A percentile compares a stretch with the other conserved stretches of the same genome.
These are phyloP conservation scores for Oryzias dopingdopingensis DNA, from an alignment of 2,797 vertebrate species.

Conservation along the genomic window DNA sequence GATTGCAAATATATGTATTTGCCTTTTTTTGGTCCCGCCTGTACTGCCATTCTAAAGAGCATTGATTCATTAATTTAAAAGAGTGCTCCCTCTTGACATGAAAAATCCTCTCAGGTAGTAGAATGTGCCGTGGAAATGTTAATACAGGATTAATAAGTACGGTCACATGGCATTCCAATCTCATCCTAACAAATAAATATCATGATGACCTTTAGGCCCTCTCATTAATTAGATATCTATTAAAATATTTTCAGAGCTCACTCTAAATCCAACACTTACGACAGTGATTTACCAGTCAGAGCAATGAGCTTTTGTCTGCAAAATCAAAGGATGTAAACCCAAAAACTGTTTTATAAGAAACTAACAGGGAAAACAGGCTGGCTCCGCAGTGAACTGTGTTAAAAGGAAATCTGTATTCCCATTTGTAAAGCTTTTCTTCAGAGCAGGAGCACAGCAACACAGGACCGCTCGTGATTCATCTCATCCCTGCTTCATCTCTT, in stretches of 20 bases:
- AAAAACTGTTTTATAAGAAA: constrained; percentile 22
- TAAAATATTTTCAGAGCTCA: constrained; percentile 15
- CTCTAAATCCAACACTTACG: constrained; percentile 9
- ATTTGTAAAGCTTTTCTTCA: constrained; percentile 38
- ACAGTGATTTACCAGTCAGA: constrained; percentile 12
- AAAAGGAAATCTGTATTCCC: constrained; percentile 31
- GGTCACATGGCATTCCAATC: background rate
- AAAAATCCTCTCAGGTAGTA: background rate
- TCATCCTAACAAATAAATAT: constrained; percentile 2
- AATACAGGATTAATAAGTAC: constrained; percentile 1
- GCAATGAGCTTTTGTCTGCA: constrained; percentile 16
- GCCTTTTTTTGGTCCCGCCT: background rate
- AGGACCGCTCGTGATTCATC: constrained; percentile 46
- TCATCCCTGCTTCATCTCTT: constrained; percentile 48
- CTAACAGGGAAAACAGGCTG: constrained; percentile 1
- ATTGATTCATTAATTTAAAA: background rate
- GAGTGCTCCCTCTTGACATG: background rate
- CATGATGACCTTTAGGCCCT: background rate
- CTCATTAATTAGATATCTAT: constrained; percentile 4
- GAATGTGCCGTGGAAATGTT: background rate
- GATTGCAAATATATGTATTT: background rate
- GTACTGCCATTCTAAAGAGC: background rate
- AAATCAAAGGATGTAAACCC: constrained; percentile 30
- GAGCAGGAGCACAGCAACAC: constrained; percentile 30
- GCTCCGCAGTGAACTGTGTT: constrained; percentile 31